Evolutionary conservation across 2,888 invertebrate genomes (phyloP).

Genomic region (Apamea monoglypha): DNA sequence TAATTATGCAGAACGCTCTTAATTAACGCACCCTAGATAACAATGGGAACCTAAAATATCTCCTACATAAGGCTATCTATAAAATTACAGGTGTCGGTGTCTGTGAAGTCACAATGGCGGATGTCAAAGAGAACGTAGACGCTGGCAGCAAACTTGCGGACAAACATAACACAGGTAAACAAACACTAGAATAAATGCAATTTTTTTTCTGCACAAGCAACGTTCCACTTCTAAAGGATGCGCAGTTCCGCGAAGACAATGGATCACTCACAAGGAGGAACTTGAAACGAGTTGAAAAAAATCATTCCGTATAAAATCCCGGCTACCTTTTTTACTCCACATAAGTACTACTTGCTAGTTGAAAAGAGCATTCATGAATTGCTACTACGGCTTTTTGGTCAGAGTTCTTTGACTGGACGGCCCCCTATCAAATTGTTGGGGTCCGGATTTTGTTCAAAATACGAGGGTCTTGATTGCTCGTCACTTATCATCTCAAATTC

Average conservation of each 20-base stretch:
- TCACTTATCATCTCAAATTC: constrained; percentile 13
- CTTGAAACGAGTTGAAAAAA: constrained; percentile 27
- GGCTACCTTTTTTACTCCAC: constrained; percentile 26
- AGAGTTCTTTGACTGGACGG: constrained; percentile 30
- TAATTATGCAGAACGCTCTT: constrained; percentile 37
- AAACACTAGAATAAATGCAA: constrained; percentile 27
- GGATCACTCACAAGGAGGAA: constrained; percentile 17
- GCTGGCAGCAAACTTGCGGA: constrained; percentile 77
- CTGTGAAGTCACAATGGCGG: constrained; percentile 77
- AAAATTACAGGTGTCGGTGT: constrained; percentile 64
- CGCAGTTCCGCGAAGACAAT: constrained; percentile 34
- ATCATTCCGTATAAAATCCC: background rate
- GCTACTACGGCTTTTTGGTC: constrained; percentile 7
- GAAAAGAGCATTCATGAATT: constrained; percentile 29
- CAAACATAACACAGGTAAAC: constrained; percentile 86
- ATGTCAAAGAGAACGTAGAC: constrained; percentile 78
- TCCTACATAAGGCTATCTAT: constrained; percentile 21
- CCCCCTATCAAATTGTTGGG: constrained; percentile 38
- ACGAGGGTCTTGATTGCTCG: constrained; percentile 14
- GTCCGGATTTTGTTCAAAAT: constrained; percentile 36
- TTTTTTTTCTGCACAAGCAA: background rate
- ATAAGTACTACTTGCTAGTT: background rate
- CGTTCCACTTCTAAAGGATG: constrained; percentile 30
- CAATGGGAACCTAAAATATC: background rate
- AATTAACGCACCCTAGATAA: constrained; percentile 51